Evolutionary conservation across 2,113 vertebrate genomes (phyloP), one percentile per base, ranked within the genome.

Genomic region (Dendrocopos noguchii): DNA sequence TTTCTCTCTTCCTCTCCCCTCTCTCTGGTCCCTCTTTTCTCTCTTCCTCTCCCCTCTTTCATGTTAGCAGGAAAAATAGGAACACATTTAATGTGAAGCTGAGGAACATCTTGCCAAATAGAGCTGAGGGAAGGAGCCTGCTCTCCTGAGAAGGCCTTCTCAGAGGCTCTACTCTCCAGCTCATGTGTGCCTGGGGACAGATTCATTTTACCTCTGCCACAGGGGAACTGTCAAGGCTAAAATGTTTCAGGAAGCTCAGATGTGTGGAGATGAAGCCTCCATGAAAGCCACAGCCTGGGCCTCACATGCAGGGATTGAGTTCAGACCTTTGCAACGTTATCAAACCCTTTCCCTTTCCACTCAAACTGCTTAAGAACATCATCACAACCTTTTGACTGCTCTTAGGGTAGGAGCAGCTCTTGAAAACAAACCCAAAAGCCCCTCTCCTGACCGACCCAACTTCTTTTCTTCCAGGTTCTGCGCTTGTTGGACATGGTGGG

Each of bases 401-500:
- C 18, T 53, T 15, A 8, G 1, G 27, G 33, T 52, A 5, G 53
- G 47, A 88, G 18, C 8, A 82, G 33, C 57, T 80, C 53, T 27
- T 65, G 21, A 29, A 71, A 33, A 44, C 4, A 28, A 39, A 2
- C 3, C 19, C 18, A 42, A 34, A 7, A 47, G 16, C 17, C 0
- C 36, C 36, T 36, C 16, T 6, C 31, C 19, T 59, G 3, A 1
- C 56, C 70, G 31, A 28, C 46, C n/a, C 10, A 33, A 18, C 46
- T 33, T 50, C 67, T 25, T 27, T 50, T 50, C 84, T 80, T 15
- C 7, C 89, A 99, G 99, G 98, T 99, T 52, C 97, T 99, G 90
- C 97, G 98, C 39, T 81, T 99, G 27, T 78, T 99, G 75, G 99
- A 99, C 85, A 98, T 99, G 11, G 96, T 99, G 28, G 98, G 98